Percentiles rank a stretch among this genome's conserved stretches.
These are phyloP conservation scores for Halcyon smyrnensis DNA, from an alignment of 2,797 vertebrate genomes.

Conservation along the genomic window DNA sequence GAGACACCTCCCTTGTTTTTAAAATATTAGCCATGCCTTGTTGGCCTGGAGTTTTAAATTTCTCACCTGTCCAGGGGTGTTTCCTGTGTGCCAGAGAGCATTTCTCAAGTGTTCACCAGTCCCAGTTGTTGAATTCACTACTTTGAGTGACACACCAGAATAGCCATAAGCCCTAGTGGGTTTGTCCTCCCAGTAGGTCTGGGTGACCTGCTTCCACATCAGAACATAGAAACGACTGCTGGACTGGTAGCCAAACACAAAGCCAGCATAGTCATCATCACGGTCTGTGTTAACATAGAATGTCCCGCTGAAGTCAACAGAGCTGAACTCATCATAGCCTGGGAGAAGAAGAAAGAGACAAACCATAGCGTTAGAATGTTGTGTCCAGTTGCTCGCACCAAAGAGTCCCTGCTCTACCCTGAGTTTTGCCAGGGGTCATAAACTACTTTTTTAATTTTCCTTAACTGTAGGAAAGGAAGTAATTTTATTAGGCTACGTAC, in stretches of 20 bases:
- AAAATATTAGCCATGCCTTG: not conserved
- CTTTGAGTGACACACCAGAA: constrained; percentile 96
- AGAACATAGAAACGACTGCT: constrained; percentile 96
- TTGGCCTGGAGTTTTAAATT: not conserved
- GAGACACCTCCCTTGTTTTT: not conserved
- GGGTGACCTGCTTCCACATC: constrained; percentile 99
- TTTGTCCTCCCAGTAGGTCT: constrained; percentile 98
- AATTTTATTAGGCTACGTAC: not conserved
- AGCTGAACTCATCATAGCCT: constrained; percentile 95
- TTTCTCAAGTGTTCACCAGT: constrained; percentile 94
- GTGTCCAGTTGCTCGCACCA: not conserved
- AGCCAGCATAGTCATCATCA: constrained; percentile 97
- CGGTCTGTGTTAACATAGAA: constrained; percentile 98
- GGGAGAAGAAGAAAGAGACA: not conserved
- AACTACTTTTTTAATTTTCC: not conserved
- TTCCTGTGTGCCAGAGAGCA: constrained; percentile 97
- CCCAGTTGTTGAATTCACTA: constrained; percentile 97
- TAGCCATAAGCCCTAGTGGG: constrained; percentile 96
- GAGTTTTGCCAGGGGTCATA: not conserved
- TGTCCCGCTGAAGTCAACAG: constrained; percentile 97
- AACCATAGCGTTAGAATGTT: not conserved
- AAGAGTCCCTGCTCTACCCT: not conserved
- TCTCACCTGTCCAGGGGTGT: constrained; percentile 93
- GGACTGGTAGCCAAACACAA: constrained; percentile 98
- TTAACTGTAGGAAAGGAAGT: not conserved